Evolutionary conservation across 1,140 invertebrate genomes (phyloP), one percentile per base, ranked within the genome.

Genomic region (Cecropterus lyciades): DNA sequence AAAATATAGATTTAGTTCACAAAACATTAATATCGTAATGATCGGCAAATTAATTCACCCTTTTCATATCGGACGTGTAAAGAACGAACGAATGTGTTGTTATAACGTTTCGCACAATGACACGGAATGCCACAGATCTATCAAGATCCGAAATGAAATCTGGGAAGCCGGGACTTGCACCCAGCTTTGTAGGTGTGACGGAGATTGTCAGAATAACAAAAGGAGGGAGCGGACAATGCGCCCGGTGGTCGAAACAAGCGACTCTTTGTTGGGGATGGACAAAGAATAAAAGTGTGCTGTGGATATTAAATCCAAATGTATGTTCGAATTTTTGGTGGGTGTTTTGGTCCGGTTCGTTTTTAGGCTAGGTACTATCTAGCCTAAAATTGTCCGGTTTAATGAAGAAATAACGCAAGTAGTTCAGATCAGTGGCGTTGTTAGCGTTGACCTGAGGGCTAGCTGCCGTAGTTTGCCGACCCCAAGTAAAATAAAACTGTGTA

Each of bases 171-270:
- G 55, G 55, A 43, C 55, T 57, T 57, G 55, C 55, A 57, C 52
- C 40, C 40, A 24, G 55, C 55, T 57, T 57, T 57, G 55, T 57
- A 57, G 72, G 52, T 59, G 79, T 77, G 76, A 73, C 73, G 76
- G 72, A 73, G 80, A 74, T 78, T 84, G 85, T 85, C 84, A 76
- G 84, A 75, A 87, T 81, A 86, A 89, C 86, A 89, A 89, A 83
- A 53, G 83, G 48, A 48, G 78, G 76, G 72, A 67, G 63, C 74
- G 75, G 77, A 87, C 84, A 88, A 88, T 81, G 72, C 73, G 70
- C 76, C 27, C 78, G 71, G 70, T 80, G 84, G 80, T 60, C 81
- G 81, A 85, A 85, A 86, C 83, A 85, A 81, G 73, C 82, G 65
- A 74, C 63, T 74, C 79, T 86, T 84, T 86, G 84, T 86, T 79